Conservation (phyloP, 2,888 invertebrate genomes). For the Sminthurides aquaticus region DNA sequence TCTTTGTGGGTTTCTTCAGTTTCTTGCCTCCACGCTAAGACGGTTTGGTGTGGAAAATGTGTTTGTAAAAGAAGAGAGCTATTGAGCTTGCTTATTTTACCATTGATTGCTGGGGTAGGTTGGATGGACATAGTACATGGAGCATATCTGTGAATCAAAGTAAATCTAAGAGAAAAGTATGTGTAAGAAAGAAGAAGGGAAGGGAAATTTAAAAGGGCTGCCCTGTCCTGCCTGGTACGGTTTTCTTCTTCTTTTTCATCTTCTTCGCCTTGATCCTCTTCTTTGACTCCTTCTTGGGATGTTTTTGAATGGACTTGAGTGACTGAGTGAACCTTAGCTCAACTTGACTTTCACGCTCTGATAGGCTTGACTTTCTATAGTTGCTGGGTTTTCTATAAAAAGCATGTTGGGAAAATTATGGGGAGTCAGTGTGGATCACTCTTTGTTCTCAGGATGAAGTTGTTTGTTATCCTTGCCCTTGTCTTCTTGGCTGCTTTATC, state of each 20-base stretch:
- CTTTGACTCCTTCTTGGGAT: background rate
- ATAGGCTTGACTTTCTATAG: conserved; percentile 12
- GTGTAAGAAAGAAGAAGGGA: too few species aligned
- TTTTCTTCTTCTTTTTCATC: too few species aligned
- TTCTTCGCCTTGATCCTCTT: too few species aligned
- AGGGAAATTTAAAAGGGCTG: too few species aligned
- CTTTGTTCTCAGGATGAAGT: conserved; percentile 6
- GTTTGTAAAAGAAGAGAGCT: too few species aligned
- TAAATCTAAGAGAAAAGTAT: too few species aligned
- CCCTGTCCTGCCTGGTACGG: too few species aligned
- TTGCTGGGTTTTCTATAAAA: conserved; percentile 16
- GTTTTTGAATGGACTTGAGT: background rate
- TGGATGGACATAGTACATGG: too few species aligned
- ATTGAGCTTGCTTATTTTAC: background rate
- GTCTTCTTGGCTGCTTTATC: conserved; percentile 3
- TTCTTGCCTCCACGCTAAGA: background rate
- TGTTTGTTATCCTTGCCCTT: conserved; percentile 7
- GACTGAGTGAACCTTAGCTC: background rate
- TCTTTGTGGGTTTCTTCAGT: background rate
- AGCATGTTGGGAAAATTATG: background rate
- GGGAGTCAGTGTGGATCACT: conserved; percentile 8
- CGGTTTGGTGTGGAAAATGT: background rate
- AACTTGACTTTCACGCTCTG: conserved; percentile 26
- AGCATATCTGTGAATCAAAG: too few species aligned
- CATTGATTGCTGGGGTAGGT: background rate